Conservation (phyloP, 2,888 invertebrate genomes). For the Drosophila formosana region DNA sequence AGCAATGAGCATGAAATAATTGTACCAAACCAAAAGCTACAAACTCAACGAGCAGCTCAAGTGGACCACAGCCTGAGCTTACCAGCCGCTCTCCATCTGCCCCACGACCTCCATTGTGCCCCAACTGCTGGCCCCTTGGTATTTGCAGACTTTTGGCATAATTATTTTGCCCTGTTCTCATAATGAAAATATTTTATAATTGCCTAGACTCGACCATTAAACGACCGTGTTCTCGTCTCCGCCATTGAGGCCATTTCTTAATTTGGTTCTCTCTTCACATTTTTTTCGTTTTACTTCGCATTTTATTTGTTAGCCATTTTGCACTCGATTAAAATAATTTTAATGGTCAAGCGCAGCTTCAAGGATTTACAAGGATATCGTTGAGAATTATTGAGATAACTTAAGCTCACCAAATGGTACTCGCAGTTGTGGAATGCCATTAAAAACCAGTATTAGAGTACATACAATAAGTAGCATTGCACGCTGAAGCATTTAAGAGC, state of each 20-base stretch:
- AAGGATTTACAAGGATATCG: constrained; percentile 17
- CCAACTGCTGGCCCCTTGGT: background rate
- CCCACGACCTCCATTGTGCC: background rate
- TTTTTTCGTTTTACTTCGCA: constrained; percentile 6
- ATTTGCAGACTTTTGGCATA: constrained; percentile 60
- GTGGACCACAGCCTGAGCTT: constrained; percentile 53
- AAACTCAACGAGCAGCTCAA: constrained; percentile 65
- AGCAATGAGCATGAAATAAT: constrained; percentile 80
- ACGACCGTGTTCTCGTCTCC: constrained; percentile 17
- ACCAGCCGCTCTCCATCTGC: constrained; percentile 13
- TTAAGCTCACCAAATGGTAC: constrained; percentile 4
- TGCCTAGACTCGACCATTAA: constrained; percentile 50
- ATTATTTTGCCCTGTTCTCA: constrained; percentile 65
- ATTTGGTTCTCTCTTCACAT: constrained; percentile 13
- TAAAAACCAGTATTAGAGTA: constrained; percentile 1
- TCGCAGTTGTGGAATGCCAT: background rate
- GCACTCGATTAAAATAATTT: constrained; percentile 55
- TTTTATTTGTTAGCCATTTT: constrained; percentile 29
- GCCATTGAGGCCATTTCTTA: constrained; percentile 44
- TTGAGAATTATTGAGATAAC: constrained; percentile 26
- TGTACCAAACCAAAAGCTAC: constrained; percentile 71
- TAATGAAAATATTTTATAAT: constrained; percentile 74
- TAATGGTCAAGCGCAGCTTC: constrained; percentile 43
- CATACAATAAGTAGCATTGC: background rate
- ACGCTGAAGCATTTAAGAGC: constrained; percentile 1